A percentile compares a stretch with the other conserved stretches of the same genome.
Evolutionary conservation across 2,113 vertebrate genomes (phyloP).

Genomic region (Rhegmatorhina hoffmannsi): DNA sequence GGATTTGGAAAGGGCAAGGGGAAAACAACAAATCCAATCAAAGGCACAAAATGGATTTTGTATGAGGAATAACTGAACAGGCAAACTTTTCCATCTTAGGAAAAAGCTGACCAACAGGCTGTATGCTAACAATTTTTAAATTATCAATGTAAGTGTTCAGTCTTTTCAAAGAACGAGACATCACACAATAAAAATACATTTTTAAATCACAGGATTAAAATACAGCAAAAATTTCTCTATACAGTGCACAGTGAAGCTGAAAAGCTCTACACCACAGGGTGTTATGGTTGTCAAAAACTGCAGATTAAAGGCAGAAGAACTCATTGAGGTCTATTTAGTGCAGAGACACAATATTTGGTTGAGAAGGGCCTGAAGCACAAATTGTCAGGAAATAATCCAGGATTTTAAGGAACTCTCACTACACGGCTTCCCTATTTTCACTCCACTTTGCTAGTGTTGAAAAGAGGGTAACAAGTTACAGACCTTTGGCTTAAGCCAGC

Average conservation of each 20-base stretch:
- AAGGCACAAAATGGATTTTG: background rate
- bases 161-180: background rate
- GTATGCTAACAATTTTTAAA: background rate
- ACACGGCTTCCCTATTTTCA: background rate
- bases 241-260: background rate
- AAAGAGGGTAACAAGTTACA: background rate
- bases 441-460: background rate
- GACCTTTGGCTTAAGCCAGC: background rate
- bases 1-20: background rate
- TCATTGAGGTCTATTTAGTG: background rate
- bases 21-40: background rate
- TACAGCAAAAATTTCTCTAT: background rate
- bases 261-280: background rate
- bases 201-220: background rate
- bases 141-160: background rate
- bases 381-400: background rate
- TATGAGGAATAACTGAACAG: background rate
- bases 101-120: background rate
- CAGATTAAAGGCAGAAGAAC: background rate
- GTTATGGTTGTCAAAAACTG: background rate
- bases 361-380: background rate
- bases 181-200: background rate
- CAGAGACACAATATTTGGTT: background rate
- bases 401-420: background rate
- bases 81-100: background rate